Conservation (phyloP, 2,797 vertebrate genomes). For the Eptatretus atami region DNA sequence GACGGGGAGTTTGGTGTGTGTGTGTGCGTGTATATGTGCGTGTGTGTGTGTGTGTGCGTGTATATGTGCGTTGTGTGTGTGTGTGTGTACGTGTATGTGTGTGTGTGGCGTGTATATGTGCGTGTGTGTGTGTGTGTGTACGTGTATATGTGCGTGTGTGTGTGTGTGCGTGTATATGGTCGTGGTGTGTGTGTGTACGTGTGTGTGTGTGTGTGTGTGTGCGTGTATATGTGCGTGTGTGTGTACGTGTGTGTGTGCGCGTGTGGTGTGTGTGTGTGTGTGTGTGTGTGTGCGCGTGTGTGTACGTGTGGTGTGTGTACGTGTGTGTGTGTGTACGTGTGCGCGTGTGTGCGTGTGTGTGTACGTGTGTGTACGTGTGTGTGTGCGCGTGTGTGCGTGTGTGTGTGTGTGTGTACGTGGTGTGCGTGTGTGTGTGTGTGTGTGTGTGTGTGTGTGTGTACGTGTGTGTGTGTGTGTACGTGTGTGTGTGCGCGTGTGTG, state of each 20-base stretch:
- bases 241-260: no score
- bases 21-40: not conserved
- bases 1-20: not conserved
- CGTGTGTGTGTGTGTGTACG: not conserved
- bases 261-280: no score
- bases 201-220: not conserved
- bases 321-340: no score
- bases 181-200: not conserved
- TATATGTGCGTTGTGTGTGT: not conserved
- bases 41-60: not conserved
- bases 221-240: no score
- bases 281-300: not conserved
- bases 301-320: not conserved
- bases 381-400: no score
- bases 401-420: not conserved
- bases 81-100: no score
- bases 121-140: not conserved
- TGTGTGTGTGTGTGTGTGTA: not conserved
- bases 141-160: not conserved
- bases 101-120: conserved; percentile 1
- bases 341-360: no score
- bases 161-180: not conserved
- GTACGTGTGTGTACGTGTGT: no score
- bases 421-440: not conserved
- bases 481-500: no score